Conservation (phyloP, 2,888 invertebrate genomes). For the Netelia inedita region DNA sequence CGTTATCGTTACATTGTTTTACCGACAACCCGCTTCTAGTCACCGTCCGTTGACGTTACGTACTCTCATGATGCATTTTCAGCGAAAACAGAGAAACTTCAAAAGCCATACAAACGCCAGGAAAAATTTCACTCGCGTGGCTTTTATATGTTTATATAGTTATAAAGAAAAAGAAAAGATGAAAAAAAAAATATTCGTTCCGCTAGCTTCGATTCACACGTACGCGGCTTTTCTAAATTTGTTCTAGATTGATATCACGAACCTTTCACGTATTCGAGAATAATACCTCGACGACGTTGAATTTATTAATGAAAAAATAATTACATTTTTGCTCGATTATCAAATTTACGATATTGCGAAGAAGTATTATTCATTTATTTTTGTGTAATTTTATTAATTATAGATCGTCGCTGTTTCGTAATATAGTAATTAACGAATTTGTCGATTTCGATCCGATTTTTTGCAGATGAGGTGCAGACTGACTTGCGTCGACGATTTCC, state of each 20-base stretch:
- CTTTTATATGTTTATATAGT: not conserved
- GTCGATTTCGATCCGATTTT: too few species aligned
- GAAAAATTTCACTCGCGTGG: slow-evolving; percentile 39
- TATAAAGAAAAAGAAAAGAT: not conserved
- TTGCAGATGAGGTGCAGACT: slow-evolving; percentile 91
- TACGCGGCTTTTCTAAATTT: slow-evolving; percentile 28
- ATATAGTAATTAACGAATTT: too few species aligned
- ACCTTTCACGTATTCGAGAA: slow-evolving; percentile 12
- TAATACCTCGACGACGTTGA: not conserved
- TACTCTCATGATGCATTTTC: slow-evolving; percentile 29
- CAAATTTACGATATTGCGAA: too few species aligned
- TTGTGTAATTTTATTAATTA: not conserved
- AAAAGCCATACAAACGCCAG: slow-evolving; percentile 12
- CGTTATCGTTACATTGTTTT: slow-evolving; percentile 17
- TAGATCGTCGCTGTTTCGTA: too few species aligned
- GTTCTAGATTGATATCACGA: slow-evolving; percentile 14
- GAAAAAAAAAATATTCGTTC: slow-evolving; percentile 24
- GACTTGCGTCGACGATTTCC: slow-evolving; percentile 92
- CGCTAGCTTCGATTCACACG: slow-evolving; percentile 38
- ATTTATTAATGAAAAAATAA: slow-evolving; percentile 3
- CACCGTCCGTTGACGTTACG: not conserved
- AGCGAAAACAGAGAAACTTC: slow-evolving; percentile 30
- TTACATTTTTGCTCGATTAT: not conserved
- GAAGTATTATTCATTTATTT: too few species aligned
- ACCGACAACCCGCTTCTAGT: not conserved